Percentiles rank a stretch among this genome's conserved stretches.
Conservation (phyloP, 2,888 invertebrate species). For the Zygogramma bicolorata region DNA sequence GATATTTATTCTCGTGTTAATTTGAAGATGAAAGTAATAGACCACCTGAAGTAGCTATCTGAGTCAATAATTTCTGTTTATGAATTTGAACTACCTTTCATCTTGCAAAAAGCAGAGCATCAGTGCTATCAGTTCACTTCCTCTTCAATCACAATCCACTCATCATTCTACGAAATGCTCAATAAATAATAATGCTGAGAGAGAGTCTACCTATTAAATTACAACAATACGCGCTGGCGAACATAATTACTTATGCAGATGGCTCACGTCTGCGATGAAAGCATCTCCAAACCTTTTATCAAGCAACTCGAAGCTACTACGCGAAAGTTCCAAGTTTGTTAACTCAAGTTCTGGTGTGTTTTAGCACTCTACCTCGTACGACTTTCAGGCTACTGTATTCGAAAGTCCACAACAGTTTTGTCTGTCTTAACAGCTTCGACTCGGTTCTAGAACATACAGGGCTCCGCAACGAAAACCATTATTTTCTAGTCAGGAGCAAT, state of each 20-base stretch:
- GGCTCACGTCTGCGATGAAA: slow-evolving; percentile 34
- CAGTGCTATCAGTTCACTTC: not conserved
- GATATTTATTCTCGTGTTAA: no score
- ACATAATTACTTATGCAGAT: slow-evolving; percentile 40
- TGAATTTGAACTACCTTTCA: no score
- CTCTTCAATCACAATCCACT: not conserved
- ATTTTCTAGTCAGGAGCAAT: no score
- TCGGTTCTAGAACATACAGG: no score
- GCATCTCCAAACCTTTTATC: slow-evolving; percentile 24
- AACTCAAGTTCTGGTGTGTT: not conserved
- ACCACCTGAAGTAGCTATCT: no score
- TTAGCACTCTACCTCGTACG: not conserved
- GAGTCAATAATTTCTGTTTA: no score
- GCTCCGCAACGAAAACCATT: no score
- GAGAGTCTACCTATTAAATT: slow-evolving; percentile 32
- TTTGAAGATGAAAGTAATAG: no score
- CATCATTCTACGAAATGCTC: slow-evolving; percentile 11
- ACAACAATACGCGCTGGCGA: slow-evolving; percentile 35
- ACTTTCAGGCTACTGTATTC: not conserved
- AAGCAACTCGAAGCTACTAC: slow-evolving; percentile 28
- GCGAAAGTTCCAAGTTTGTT: slow-evolving; percentile 16
- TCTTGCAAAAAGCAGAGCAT: not conserved
- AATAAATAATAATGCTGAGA: slow-evolving; percentile 28
- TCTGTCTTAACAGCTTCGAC: no score
- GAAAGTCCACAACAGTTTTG: not conserved